A percentile compares a stretch with the other conserved stretches of the same genome.
phyloP scores from a whole-genome alignment of 2,113 vertebrate genomes.

The Dendropsophus ebraccatus region DNA sequence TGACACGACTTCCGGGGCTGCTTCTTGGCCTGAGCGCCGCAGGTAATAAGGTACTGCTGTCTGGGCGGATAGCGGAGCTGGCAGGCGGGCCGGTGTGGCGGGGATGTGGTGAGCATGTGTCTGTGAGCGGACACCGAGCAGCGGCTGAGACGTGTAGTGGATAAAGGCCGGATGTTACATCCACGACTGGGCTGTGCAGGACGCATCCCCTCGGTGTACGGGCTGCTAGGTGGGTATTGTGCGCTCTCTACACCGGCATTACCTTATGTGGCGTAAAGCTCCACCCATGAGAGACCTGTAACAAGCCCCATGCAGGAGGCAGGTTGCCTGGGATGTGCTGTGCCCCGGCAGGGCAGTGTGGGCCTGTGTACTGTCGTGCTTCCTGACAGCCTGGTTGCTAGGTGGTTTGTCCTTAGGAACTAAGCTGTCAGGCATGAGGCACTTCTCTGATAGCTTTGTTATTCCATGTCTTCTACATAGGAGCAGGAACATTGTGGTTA shows the following conservation, averaged over 20 bases:
- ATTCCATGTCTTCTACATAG: too few relatives aligned
- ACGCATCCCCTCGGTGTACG: constrained; percentile 16
- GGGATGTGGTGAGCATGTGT: constrained; percentile 13
- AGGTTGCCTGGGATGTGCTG: neutral
- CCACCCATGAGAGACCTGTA: neutral
- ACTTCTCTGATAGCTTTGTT: too few relatives aligned
- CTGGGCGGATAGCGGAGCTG: neutral
- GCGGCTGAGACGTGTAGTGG: neutral
- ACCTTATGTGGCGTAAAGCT: neutral
- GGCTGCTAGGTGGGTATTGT: constrained; percentile 43
- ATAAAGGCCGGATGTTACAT: constrained; percentile 33
- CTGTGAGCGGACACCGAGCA: neutral
- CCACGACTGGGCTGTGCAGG: constrained; percentile 34
- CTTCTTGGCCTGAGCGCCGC: constrained; percentile 20
- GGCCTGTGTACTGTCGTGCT: too few relatives aligned
- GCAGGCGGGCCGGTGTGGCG: neutral
- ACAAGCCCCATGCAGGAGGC: neutral
- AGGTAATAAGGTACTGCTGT: constrained; percentile 31
- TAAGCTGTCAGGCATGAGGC: too few relatives aligned
- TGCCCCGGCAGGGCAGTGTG: too few relatives aligned
- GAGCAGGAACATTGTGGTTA: too few relatives aligned
- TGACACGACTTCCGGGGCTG: constrained; percentile 26
- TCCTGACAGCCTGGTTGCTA: too few relatives aligned
- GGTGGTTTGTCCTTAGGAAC: too few relatives aligned
- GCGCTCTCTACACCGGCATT: neutral